A percentile compares a stretch with the other conserved stretches of the same genome.
Evolutionary conservation across 2,797 vertebrate genomes (phyloP).

Genomic region (Microctenopoma stevenorrisi): DNA sequence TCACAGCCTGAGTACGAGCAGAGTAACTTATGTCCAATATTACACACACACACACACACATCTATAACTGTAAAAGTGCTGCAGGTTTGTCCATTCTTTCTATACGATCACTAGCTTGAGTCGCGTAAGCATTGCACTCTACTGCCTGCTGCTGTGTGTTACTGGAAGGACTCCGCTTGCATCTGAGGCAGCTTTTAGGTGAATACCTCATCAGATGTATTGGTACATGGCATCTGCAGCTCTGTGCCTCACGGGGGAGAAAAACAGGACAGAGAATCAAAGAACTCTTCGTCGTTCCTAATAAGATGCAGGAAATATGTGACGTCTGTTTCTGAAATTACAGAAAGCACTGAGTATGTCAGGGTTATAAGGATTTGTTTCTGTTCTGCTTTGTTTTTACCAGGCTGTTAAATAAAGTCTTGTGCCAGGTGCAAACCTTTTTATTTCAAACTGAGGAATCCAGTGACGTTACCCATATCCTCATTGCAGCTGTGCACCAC

Average conservation of each 20-base stretch:
- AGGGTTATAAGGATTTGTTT: constrained; percentile 7
- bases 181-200: constrained; percentile 9
- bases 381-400: not conserved
- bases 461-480: constrained; percentile 13
- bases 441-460: constrained; percentile 40
- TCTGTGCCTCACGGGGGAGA: constrained; percentile 9
- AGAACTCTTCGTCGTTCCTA: not conserved
- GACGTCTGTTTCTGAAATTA: constrained; percentile 20
- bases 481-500: constrained; percentile 32
- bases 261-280: constrained; percentile 25
- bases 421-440: constrained; percentile 15
- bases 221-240: constrained; percentile 31
- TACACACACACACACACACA: not conserved
- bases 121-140: constrained; percentile 75
- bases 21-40: constrained; percentile 14
- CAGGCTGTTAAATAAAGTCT: constrained; percentile 13
- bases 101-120: constrained; percentile 15
- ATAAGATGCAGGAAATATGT: constrained; percentile 11
- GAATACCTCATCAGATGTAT: constrained; percentile 21
- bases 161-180: constrained; percentile 26
- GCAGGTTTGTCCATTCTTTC: not conserved
- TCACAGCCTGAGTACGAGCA: not conserved
- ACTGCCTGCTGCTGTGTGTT: constrained; percentile 62
- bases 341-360: constrained; percentile 3
- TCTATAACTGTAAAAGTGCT: not conserved